Evolutionary conservation across 2,797 vertebrate species (phyloP).

Genomic region (Anabas testudineus): DNA sequence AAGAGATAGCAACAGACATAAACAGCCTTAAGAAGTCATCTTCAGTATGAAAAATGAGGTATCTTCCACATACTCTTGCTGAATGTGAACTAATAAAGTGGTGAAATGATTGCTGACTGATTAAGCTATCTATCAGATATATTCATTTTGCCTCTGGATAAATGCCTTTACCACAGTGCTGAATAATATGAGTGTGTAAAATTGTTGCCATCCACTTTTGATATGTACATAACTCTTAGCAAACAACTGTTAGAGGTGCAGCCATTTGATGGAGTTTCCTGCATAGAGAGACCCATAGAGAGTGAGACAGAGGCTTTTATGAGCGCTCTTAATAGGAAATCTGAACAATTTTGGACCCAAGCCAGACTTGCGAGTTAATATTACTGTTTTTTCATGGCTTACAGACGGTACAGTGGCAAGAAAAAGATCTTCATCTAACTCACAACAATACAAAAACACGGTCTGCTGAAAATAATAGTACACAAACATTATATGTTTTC

Average conservation of each 20-base stretch:
- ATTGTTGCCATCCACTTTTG: constrained; percentile 15
- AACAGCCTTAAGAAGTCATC: background rate
- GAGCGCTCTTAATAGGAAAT: background rate
- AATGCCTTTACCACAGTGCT: background rate
- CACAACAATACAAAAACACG: too few relatives aligned
- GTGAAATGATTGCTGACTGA: constrained; percentile 8
- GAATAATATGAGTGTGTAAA: constrained; percentile 17
- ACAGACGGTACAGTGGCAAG: too few relatives aligned
- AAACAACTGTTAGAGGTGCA: constrained; percentile 3
- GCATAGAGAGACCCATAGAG: background rate
- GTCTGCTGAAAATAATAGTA: too few relatives aligned
- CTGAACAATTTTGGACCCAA: background rate
- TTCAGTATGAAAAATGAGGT: background rate
- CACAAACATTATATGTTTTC: too few relatives aligned
- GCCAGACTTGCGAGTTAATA: background rate
- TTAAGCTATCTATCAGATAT: background rate
- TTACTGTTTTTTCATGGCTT: background rate
- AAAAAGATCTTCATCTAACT: too few relatives aligned
- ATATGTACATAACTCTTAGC: constrained; percentile 21
- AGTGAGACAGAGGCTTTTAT: background rate
- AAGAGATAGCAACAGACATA: background rate
- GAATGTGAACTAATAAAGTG: background rate
- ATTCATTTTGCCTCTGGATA: constrained; percentile 3
- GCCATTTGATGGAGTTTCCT: constrained; percentile 15
- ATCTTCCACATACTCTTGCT: background rate